A percentile compares a stretch with the other conserved stretches of the same genome.
Evolutionary conservation across 2,888 invertebrate species (phyloP).

Genomic region (Apomyelois bistriatella): DNA sequence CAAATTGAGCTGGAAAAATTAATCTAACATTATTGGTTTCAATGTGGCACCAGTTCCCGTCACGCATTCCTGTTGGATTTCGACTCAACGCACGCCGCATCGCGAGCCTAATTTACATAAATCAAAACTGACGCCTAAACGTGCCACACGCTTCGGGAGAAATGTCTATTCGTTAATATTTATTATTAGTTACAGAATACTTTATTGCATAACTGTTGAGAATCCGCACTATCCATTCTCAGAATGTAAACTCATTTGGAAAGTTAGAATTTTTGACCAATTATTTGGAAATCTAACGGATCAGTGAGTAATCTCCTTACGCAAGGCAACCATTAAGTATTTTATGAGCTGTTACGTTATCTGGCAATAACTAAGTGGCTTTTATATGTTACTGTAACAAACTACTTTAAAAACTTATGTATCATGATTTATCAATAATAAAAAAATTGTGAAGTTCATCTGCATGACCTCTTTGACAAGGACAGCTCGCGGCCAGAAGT

Average conservation of each 20-base stretch:
- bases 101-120: slow-evolving; percentile 54
- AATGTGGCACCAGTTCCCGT: slow-evolving; percentile 23
- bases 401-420: too few species aligned
- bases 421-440: too few species aligned
- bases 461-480: neutral
- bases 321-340: neutral
- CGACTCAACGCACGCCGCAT: slow-evolving; percentile 33
- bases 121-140: slow-evolving; percentile 44
- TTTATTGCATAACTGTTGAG: slow-evolving; percentile 10
- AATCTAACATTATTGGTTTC: slow-evolving; percentile 21
- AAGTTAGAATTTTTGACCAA: slow-evolving; percentile 12
- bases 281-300: neutral
- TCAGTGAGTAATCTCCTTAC: slow-evolving; percentile 5
- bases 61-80: slow-evolving; percentile 24
- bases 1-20: slow-evolving; percentile 15
- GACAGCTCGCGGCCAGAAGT: slow-evolving; percentile 52
- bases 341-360: too few species aligned
- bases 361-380: too few species aligned
- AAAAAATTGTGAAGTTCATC: too few species aligned
- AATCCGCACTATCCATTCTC: neutral
- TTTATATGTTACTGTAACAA: too few species aligned
- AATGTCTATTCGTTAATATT: slow-evolving; percentile 32
- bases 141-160: slow-evolving; percentile 32
- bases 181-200: slow-evolving; percentile 18
- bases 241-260: neutral